phyloP scores from a whole-genome alignment of 1,140 invertebrate genomes.

The Bombus haemorrhoidalis region DNA sequence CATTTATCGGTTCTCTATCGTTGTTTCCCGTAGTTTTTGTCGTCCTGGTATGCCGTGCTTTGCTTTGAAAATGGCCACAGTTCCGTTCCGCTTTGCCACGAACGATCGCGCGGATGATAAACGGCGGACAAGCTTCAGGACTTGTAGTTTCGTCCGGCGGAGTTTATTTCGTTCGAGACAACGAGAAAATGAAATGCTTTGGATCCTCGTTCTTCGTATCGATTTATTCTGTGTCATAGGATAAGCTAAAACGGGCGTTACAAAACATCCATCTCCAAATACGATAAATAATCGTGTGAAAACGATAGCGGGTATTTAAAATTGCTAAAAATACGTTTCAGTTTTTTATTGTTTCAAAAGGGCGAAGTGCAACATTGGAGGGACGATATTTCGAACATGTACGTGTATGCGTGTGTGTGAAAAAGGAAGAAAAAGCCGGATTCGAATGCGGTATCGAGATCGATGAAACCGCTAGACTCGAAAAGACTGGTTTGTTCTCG shows the following conservation, averaged over 20 bases:
- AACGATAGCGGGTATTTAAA: neutral
- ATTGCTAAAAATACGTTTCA: neutral
- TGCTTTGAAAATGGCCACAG: neutral
- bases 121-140: neutral
- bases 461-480: neutral
- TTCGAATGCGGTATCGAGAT: conserved; percentile 9
- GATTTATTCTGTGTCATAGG: neutral
- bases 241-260: neutral
- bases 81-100: neutral
- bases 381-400: neutral
- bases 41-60: neutral
- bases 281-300: no score
- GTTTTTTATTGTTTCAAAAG: neutral
- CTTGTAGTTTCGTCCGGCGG: neutral
- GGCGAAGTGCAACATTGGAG: no score
- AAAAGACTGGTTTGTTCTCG: conserved; percentile 36
- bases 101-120: conserved; percentile 15
- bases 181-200: neutral
- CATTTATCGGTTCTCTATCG: neutral
- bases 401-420: neutral
- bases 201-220: neutral
- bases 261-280: neutral
- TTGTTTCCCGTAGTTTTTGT: neutral
- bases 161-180: conserved; percentile 5
- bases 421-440: neutral